Evolutionary conservation across 1,140 invertebrate genomes (phyloP).

Genomic region (Drosophila melanogaster): Release_6_plus_ISO1_MT NT_033777.3:31769001-31769500

Average conservation of each 20-base stretch:
- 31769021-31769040: slow-evolving; percentile 42
- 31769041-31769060: slow-evolving; percentile 43
- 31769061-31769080: slow-evolving; percentile 53
- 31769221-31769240: no score
- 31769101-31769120: slow-evolving; percentile 31
- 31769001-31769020: slow-evolving; percentile 17
- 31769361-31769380: no score
- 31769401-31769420: no score
- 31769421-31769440: not conserved
- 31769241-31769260: no score
- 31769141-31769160: slow-evolving; percentile 4
- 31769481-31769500: slow-evolving; percentile 8
- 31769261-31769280: no score
- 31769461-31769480: slow-evolving; percentile 6
- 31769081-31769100: slow-evolving; percentile 42
- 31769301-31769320: no score
- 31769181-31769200: not conserved
- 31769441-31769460: not conserved
- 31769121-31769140: slow-evolving; percentile 46
- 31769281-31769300: no score
- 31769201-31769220: not conserved
- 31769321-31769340: no score
- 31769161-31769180: slow-evolving; percentile 10
- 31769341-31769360: no score
- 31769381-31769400: no score